phyloP scores from a whole-genome alignment of 2,888 invertebrate genomes.

The Stegophylla sp. region DNA sequence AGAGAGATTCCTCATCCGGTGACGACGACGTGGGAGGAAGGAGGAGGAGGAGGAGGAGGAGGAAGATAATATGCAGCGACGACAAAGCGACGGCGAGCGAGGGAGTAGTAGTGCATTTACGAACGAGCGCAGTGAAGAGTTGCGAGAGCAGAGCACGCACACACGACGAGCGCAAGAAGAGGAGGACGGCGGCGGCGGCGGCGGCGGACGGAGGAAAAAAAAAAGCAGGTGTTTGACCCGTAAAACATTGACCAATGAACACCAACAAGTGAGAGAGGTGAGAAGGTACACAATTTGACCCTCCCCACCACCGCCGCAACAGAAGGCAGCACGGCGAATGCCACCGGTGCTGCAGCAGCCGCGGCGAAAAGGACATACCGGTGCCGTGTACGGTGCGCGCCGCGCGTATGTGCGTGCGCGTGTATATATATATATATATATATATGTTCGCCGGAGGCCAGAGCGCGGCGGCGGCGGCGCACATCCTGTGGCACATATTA shows the following conservation, averaged over 20 bases:
- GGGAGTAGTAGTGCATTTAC: too few species aligned
- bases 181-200: background rate
- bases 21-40: constrained; percentile 13
- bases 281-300: constrained; percentile 57
- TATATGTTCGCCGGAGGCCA: background rate
- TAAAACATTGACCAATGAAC: constrained; percentile 59
- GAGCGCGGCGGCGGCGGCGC: constrained; percentile 22
- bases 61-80: constrained; percentile 21
- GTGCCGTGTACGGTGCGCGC: background rate
- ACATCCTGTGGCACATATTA: constrained; percentile 44
- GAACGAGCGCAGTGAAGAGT: too few species aligned
- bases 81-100: constrained; percentile 27
- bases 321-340: background rate
- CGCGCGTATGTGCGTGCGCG: background rate
- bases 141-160: too few species aligned
- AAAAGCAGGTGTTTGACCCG: constrained; percentile 59
- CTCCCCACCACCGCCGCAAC: constrained; percentile 39
- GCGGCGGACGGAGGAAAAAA: constrained; percentile 29
- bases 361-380: constrained; percentile 55
- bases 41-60: too few species aligned
- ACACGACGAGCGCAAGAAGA: too few species aligned
- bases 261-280: constrained; percentile 59
- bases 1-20: constrained; percentile 44
- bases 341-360: constrained; percentile 38
- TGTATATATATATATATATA: background rate